A percentile compares a stretch with the other conserved stretches of the same genome.
Conservation (phyloP, 2,113 vertebrate genomes). For the Glaucidium brasilianum region DNA sequence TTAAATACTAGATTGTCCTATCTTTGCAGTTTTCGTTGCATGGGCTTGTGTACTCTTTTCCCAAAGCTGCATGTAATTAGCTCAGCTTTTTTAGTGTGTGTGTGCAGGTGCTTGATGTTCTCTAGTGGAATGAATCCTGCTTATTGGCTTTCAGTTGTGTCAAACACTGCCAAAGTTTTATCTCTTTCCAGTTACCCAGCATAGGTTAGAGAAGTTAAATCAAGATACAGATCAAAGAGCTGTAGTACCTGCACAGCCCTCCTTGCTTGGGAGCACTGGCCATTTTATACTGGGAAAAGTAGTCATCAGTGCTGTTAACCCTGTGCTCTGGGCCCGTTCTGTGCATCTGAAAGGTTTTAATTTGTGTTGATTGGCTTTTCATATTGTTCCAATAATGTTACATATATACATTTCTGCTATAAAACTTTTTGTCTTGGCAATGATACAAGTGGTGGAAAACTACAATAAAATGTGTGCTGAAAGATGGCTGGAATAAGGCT, state of each 20-base stretch:
- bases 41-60: not conserved
- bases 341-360: not conserved
- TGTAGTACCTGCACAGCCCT: not conserved
- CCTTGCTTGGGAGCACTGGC: not conserved
- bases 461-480: not conserved
- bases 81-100: not conserved
- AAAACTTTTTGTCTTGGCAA: not conserved
- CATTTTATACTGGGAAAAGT: not conserved
- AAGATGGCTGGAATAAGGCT: not conserved
- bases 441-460: not conserved
- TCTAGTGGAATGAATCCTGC: not conserved
- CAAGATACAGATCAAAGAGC: not conserved
- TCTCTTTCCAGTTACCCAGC: not conserved
- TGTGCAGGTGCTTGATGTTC: not conserved
- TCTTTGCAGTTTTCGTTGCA: not conserved
- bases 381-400: not conserved
- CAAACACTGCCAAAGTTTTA: not conserved
- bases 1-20: not conserved
- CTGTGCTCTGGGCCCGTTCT: not conserved
- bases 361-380: not conserved
- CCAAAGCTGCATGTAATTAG: not conserved
- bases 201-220: not conserved
- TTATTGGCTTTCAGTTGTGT: not conserved
- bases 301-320: not conserved
- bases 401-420: not conserved